Evolutionary conservation across 1,140 invertebrate species (phyloP).

Genomic region (Grapholita molesta): DNA sequence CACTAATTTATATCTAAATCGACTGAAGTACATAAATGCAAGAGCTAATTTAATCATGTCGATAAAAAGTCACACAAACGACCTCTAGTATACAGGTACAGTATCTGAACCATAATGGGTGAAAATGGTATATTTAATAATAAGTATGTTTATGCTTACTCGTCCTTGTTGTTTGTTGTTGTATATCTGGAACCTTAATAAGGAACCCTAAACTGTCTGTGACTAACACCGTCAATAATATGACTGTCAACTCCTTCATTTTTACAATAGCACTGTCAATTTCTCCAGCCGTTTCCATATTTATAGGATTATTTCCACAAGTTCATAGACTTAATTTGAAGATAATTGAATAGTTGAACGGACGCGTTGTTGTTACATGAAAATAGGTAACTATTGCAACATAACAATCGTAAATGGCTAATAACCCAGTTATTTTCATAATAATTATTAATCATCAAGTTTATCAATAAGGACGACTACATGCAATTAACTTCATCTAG

Average conservation of each 20-base stretch:
- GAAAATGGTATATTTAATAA: too few relatives aligned
- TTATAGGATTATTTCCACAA: slow-evolving; percentile 30
- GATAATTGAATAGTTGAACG: slow-evolving; percentile 14
- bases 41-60: too few relatives aligned
- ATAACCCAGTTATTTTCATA: neutral
- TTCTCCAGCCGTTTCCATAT: slow-evolving; percentile 19
- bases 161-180: slow-evolving; percentile 22
- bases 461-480: neutral
- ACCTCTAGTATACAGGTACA: too few relatives aligned
- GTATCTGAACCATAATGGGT: too few relatives aligned
- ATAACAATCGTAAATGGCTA: neutral
- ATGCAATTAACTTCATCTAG: too few relatives aligned
- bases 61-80: too few relatives aligned
- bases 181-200: slow-evolving; percentile 50
- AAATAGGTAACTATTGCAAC: neutral
- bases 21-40: too few relatives aligned
- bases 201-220: slow-evolving; percentile 39
- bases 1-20: too few relatives aligned
- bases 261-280: slow-evolving; percentile 29
- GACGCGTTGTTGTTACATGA: neutral
- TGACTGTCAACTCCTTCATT: slow-evolving; percentile 50
- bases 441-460: neutral
- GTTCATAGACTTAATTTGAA: slow-evolving; percentile 34
- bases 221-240: slow-evolving; percentile 25
- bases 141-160: slow-evolving; percentile 31